A percentile compares a stretch with the other conserved stretches of the same genome.
Evolutionary conservation across 2,113 vertebrate species (phyloP).

Genomic region (Centropus bengalensis): DNA sequence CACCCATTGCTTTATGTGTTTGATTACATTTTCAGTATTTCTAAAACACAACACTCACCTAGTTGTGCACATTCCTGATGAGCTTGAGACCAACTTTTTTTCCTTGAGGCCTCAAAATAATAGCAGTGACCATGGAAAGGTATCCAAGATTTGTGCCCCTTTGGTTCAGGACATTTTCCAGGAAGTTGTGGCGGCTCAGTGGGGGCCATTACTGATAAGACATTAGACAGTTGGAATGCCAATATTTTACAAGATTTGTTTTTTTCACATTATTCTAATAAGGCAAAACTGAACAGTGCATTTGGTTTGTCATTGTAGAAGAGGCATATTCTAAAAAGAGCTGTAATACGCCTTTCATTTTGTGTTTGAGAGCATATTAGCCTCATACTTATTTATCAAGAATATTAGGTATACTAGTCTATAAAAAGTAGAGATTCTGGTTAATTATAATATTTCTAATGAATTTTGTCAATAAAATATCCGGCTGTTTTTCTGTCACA

Average conservation of each 20-base stretch:
- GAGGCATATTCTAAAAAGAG: background rate
- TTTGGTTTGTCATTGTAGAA: background rate
- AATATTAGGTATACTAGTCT: background rate
- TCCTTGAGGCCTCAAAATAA: constrained; percentile 72
- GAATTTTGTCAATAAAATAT: background rate
- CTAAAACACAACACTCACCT: constrained; percentile 71
- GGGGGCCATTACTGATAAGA: constrained; percentile 74
- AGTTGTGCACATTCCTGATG: constrained; percentile 82
- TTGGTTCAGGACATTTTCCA: constrained; percentile 86
- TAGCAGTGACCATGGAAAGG: constrained; percentile 91
- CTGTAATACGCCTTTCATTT: background rate
- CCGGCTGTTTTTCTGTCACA: background rate
- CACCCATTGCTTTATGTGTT: background rate
- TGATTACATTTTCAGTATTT: background rate
- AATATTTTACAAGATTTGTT: background rate
- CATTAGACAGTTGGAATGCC: background rate
- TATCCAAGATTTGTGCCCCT: constrained; percentile 79
- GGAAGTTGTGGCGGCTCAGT: constrained; percentile 85
- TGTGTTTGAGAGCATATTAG: background rate
- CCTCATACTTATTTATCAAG: background rate
- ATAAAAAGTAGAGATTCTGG: background rate
- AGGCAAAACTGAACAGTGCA: background rate
- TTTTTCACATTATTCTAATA: background rate
- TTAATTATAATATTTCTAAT: background rate
- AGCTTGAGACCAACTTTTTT: constrained; percentile 83